Base-by-base conservation (phyloP, 2,113 vertebrate species). In the Isichthys henryi region DNA sequence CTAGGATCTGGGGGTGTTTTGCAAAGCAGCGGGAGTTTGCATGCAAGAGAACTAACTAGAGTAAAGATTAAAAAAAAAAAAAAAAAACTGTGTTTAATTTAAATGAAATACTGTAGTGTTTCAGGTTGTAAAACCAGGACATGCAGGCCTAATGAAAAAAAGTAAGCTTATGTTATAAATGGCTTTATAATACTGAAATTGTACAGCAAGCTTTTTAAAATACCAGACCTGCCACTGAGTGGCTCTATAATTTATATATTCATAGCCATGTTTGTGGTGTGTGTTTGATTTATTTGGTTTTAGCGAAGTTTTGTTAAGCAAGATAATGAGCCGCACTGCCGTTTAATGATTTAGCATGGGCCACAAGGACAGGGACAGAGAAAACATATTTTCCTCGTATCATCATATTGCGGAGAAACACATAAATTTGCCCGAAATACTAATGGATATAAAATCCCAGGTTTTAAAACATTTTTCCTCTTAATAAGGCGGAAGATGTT, bases 131-230 rank as follows among this genome's bases (percentile, higher is more conserved):
- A 88, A 88, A 66, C 52, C 53, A 88, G 87, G 87, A 88, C 56
- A 88, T 45, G 39, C 19, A 66, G 39, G 21, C 87, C 35, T 88
- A 50, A 88, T 88, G 52, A 88, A 88, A 88, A 86, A 66, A 88
- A 66, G 94, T 95, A 95, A 94, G 91, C 96, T 95, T 95, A 95
- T 7, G 93, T 97, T 95, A 97, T 96, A 97, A 97, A 96, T 96
- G 95, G 95, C 93, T 91, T 93, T 94, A 97, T 96, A 96, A 95
- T 96, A 96, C 95, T 96, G 96, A 97, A 96, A 97, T 96, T 96
- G 95, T 97, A 96, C 97, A 97, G 96, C 97, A 97, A 97, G 97
- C 97, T 98, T 97, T 98, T 99, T 97, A 97, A 98, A 98, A 98
- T 98, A 98, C 96, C 97, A 88, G 96, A 95, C 96, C 97, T 98